Percentiles rank a stretch among this genome's conserved stretches.
These are phyloP conservation scores for Heliconius himera DNA, from an alignment of 1,140 invertebrate species.

Conservation along the genomic window DNA sequence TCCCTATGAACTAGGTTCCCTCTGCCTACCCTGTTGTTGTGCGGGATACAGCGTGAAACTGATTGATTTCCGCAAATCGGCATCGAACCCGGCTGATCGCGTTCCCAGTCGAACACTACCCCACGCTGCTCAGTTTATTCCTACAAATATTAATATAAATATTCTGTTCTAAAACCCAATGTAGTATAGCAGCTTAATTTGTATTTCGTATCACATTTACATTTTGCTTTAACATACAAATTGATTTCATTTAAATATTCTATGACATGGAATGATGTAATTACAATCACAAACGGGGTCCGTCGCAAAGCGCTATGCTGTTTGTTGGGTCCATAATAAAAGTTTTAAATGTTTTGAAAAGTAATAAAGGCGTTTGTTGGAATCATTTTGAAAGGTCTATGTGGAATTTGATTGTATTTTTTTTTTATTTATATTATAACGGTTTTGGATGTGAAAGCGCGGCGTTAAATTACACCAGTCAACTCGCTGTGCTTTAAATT, in stretches of 20 bases:
- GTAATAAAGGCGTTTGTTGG: background rate
- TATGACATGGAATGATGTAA: slow-evolving; percentile 20
- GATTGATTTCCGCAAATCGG: background rate
- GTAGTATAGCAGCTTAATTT: slow-evolving; percentile 13
- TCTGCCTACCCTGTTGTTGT: background rate
- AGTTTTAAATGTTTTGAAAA: slow-evolving; percentile 7
- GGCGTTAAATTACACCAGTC: too few species aligned
- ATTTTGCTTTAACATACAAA: slow-evolving; percentile 22
- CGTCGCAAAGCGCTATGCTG: background rate
- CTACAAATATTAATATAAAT: background rate
- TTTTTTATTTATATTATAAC: background rate
- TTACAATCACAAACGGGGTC: slow-evolving; percentile 18
- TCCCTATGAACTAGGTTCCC: too few species aligned
- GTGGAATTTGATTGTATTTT: background rate
- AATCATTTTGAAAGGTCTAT: background rate
- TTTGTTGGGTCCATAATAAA: slow-evolving; percentile 12
- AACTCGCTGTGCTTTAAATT: too few species aligned
- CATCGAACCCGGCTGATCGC: background rate
- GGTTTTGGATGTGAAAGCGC: too few species aligned
- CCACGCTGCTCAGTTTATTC: too few species aligned
- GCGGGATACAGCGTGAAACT: background rate
- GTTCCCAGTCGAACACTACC: background rate
- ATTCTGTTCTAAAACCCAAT: background rate
- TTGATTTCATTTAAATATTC: slow-evolving; percentile 22
- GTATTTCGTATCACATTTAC: slow-evolving; percentile 16